Evolutionary conservation across 2,888 invertebrate genomes (phyloP).

Genomic region (Escarpia spicata): DNA sequence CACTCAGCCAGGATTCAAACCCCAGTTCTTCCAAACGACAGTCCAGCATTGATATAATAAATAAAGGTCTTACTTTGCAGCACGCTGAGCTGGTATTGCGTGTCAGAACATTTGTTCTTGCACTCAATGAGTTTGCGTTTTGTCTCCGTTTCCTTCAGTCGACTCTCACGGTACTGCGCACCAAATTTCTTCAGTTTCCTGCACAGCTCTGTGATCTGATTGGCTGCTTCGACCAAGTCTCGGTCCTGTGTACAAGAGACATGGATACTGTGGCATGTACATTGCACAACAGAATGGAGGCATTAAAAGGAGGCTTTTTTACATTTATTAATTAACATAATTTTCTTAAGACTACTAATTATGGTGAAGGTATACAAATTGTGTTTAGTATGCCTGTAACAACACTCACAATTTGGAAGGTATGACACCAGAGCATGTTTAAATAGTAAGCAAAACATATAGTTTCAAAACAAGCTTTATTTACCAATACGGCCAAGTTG

Average conservation of each 20-base stretch:
- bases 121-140: slow-evolving; percentile 48
- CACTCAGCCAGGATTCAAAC: too few relatives aligned
- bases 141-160: slow-evolving; percentile 46
- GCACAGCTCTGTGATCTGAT: slow-evolving; percentile 48
- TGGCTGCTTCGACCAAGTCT: slow-evolving; percentile 50
- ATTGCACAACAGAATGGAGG: background rate
- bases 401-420: too few relatives aligned
- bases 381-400: too few relatives aligned
- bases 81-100: slow-evolving; percentile 17
- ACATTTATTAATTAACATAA: too few relatives aligned
- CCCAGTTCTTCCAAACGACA: too few relatives aligned
- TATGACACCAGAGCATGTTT: too few relatives aligned
- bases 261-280: background rate
- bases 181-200: slow-evolving; percentile 50
- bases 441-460: too few relatives aligned
- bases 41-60: background rate
- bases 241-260: slow-evolving; percentile 45
- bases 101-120: slow-evolving; percentile 50
- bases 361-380: too few relatives aligned
- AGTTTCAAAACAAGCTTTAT: too few relatives aligned
- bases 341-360: too few relatives aligned
- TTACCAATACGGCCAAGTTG: too few relatives aligned
- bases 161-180: slow-evolving; percentile 46
- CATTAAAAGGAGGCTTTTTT: too few relatives aligned
- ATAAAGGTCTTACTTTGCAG: background rate